Base-by-base conservation (phyloP, 2,888 invertebrate species). In the Panopea generosa region DNA sequence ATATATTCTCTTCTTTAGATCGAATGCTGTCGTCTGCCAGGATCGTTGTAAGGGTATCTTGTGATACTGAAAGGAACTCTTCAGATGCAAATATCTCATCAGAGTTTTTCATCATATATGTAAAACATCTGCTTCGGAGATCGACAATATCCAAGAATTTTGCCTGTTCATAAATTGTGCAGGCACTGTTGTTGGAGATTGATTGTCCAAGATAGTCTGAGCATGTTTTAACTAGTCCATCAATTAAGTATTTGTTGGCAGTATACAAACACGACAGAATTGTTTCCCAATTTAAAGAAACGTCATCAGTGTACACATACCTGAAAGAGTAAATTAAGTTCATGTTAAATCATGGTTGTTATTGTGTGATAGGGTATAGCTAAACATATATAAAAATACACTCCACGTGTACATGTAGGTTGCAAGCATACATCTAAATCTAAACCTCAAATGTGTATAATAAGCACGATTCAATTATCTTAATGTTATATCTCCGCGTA, bases 121-220 rank as follows among this genome's bases (percentile, higher is more conserved):
- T n/a, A 20, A 45, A 18, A 45, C 45, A 18, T 18, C 45, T 3
- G 16, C 6, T 6, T 20, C 16, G n/a, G 6, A 45, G 45, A 4
- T 45, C n/a, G 6, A 9, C 16, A 4, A 45, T 16, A 4, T 45
- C 45, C 9, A 9, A 45, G 45, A 45, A 45, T 20, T n/a, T 45
- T 4, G 45, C 45, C 45, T 45, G 45, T 45, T 45, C 45, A 16
- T 45, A 45, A 20, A 45, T 45, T 6, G 45, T 16, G 45, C 45
- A 45, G 16, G 45, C 45, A 20, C 16, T 45, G 3, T 45, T n/a
- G n/a, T 6, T 4, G 16, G n/a, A 4, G 16, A 45, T 45, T 6
- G 45, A 45, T 18, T 20, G n/a, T 16, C 16, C 7, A 3, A 45
- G 45, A 16, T 9, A 45, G 6, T 45, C 45, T 4, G 45, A 18